These are phyloP conservation scores for Anticlea derivata DNA, from an alignment of 2,888 invertebrate species.

Conservation along the genomic window DNA sequence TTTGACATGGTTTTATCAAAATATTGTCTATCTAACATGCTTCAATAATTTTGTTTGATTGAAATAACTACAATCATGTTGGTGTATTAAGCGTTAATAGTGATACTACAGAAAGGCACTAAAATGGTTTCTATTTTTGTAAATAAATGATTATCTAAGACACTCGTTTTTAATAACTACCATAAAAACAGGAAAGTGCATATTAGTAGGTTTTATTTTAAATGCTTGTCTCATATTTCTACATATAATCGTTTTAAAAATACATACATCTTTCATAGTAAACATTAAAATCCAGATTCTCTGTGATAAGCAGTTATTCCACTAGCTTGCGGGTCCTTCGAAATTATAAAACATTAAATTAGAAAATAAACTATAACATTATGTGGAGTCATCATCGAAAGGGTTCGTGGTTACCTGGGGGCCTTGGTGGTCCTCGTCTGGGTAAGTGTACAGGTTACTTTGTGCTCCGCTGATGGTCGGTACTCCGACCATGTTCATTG, in stretches of 20 bases:
- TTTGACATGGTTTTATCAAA: slow-evolving; percentile 10
- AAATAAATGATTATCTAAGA: slow-evolving; percentile 70
- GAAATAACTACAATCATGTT: slow-evolving; percentile 60
- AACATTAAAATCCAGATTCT: slow-evolving; percentile 55
- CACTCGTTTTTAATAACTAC: slow-evolving; percentile 34
- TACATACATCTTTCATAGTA: slow-evolving; percentile 33
- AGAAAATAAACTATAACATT: slow-evolving; percentile 41
- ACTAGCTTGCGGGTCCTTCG: slow-evolving; percentile 53
- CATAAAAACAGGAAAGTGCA: slow-evolving; percentile 23
- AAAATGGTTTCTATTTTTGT: slow-evolving; percentile 76
- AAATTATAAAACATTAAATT: slow-evolving; percentile 48
- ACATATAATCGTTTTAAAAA: slow-evolving; percentile 25
- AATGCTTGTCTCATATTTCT: slow-evolving; percentile 34
- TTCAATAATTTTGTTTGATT: slow-evolving; percentile 23
- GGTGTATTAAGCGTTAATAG: slow-evolving; percentile 55
- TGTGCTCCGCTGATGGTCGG: slow-evolving; percentile 65
- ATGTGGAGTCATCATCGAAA: slow-evolving; percentile 67
- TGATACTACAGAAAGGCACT: slow-evolving; percentile 54
- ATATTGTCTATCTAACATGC: slow-evolving; percentile 23
- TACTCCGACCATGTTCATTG: slow-evolving; percentile 72
- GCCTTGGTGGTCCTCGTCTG: slow-evolving; percentile 61
- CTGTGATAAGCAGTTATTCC: slow-evolving; percentile 53
- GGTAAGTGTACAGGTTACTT: slow-evolving; percentile 65
- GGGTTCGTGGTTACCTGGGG: slow-evolving; percentile 73
- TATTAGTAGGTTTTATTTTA: slow-evolving; percentile 34